Evolutionary conservation across 2,797 vertebrate genomes (phyloP).

Genomic region (Epinephelus malabaricus): DNA sequence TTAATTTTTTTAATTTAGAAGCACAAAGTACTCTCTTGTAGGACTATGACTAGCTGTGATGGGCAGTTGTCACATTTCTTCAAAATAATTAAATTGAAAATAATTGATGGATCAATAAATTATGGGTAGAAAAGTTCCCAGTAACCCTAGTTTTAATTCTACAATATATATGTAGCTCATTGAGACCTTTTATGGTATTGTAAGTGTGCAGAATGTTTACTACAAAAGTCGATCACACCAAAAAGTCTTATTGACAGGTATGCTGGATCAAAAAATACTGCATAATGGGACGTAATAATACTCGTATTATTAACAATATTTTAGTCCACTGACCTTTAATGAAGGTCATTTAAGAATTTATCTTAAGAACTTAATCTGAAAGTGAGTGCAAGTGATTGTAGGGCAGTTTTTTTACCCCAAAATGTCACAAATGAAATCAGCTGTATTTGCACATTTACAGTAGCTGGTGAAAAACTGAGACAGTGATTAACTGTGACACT

Average conservation of each 20-base stretch:
- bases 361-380: background rate
- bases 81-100: background rate
- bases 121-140: too few species aligned
- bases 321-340: background rate
- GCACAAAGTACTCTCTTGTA: background rate
- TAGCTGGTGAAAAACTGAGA: background rate
- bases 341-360: constrained; percentile 6
- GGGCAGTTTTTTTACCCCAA: too few species aligned
- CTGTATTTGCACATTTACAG: background rate
- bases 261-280: background rate
- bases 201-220: background rate
- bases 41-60: background rate
- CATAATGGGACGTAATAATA: background rate
- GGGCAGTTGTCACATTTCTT: background rate
- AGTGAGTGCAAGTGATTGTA: background rate
- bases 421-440: background rate
- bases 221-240: background rate
- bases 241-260: background rate
- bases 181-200: background rate
- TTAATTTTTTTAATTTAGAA: background rate
- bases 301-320: background rate
- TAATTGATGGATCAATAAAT: background rate
- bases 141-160: background rate
- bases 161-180: background rate
- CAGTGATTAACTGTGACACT: constrained; percentile 27